Evolutionary conservation across 1,140 invertebrate genomes (phyloP).

Genomic region (Euglossa dilemma): DNA sequence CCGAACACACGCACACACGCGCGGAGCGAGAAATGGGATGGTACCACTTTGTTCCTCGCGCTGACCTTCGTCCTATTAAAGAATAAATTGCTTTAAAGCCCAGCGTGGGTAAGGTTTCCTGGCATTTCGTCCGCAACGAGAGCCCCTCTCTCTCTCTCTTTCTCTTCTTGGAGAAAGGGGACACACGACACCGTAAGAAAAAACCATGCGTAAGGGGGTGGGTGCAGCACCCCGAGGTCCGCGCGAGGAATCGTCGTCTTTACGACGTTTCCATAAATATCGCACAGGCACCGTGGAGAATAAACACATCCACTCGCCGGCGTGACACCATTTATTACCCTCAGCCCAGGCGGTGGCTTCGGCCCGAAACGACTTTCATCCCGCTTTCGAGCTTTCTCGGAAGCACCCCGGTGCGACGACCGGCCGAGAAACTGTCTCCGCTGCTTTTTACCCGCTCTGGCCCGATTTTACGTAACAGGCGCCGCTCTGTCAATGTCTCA

Average conservation of each 20-base stretch:
- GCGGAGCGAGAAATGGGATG: neutral
- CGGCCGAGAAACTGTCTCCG: neutral
- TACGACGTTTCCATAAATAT: slow-evolving; percentile 52
- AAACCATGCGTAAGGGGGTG: neutral
- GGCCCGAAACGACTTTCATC: neutral
- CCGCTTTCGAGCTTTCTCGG: slow-evolving; percentile 16
- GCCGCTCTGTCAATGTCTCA: neutral
- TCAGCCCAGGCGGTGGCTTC: neutral
- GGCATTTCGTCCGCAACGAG: slow-evolving; percentile 29
- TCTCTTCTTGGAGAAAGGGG: neutral
- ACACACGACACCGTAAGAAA: slow-evolving; percentile 27
- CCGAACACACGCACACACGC: neutral
- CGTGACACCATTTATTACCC: slow-evolving; percentile 42
- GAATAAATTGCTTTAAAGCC: slow-evolving; percentile 49
- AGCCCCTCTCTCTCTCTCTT: neutral
- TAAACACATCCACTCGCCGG: slow-evolving; percentile 24
- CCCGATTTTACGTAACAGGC: slow-evolving; percentile 18
- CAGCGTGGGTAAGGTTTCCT: slow-evolving; percentile 43
- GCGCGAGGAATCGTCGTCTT: slow-evolving; percentile 29
- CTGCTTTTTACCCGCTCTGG: neutral
- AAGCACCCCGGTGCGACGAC: slow-evolving; percentile 16
- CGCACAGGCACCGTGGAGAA: neutral
- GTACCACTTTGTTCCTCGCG: slow-evolving; percentile 1
- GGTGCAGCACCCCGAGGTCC: too few species aligned
- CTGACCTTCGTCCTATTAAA: slow-evolving; percentile 64